Conservation (phyloP, 2,113 vertebrate species). For the Pungitius pungitius region DNA sequence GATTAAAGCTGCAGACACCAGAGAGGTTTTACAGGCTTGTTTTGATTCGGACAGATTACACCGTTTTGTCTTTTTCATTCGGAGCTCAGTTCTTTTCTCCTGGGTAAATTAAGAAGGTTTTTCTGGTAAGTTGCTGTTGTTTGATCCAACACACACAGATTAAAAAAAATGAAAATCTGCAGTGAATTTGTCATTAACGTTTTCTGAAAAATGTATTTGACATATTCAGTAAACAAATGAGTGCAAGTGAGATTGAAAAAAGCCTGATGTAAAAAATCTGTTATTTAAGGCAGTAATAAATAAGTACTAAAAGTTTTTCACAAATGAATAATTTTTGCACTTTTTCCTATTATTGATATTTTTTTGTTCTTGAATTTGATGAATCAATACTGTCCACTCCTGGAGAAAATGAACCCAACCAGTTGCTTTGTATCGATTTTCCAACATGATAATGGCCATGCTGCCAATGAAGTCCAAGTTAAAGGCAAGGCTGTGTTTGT, state of each 20-base stretch:
- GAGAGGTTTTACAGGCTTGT: conserved; percentile 67
- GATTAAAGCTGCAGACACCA: conserved; percentile 66
- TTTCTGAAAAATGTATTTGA: too few relatives aligned
- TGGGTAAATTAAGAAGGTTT: not conserved
- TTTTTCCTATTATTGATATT: not conserved
- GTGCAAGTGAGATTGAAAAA: not conserved
- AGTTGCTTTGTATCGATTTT: not conserved
- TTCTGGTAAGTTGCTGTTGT: not conserved
- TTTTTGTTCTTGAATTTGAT: not conserved
- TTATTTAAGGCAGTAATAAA: not conserved
- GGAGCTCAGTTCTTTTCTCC: conserved; percentile 28
- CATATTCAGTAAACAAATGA: not conserved
- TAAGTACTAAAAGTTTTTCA: too few relatives aligned
- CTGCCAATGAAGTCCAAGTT: not conserved
- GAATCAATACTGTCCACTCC: not conserved
- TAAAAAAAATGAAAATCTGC: not conserved
- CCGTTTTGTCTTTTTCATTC: conserved; percentile 42
- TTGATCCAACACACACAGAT: not conserved
- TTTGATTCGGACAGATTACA: conserved; percentile 62
- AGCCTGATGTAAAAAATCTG: not conserved
- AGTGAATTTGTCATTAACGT: not conserved
- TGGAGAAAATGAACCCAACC: not conserved
- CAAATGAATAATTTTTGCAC: not conserved
- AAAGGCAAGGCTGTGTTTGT: not conserved
- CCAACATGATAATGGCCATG: not conserved